Conservation (phyloP, 2,797 vertebrate genomes). For the Acridotheres tristis region DNA sequence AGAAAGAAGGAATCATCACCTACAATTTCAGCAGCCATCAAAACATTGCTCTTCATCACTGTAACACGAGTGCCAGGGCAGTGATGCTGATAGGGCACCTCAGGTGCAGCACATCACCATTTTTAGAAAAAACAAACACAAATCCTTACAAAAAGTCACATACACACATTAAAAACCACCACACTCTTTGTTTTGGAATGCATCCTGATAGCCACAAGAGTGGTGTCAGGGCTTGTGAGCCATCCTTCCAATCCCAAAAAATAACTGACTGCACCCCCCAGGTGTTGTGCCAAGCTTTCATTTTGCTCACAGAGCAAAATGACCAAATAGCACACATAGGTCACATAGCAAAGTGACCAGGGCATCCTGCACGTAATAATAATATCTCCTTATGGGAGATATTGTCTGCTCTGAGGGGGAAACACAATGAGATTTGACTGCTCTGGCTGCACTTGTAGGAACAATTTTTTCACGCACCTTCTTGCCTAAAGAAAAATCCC, state of each 20-base stretch:
- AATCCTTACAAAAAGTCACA: neutral
- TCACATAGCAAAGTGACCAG: neutral
- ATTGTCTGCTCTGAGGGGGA: neutral
- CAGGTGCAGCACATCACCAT: neutral
- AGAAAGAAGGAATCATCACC: slow-evolving; percentile 5
- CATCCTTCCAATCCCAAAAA: neutral
- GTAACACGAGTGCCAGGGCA: neutral
- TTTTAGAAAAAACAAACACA: neutral
- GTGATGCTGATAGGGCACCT: neutral
- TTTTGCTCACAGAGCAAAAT: neutral
- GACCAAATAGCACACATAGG: no score
- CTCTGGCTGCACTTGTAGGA: neutral
- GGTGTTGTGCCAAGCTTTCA: fast-evolving
- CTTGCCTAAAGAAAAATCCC: neutral
- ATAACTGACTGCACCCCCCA: fast-evolving
- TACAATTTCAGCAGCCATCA: neutral
- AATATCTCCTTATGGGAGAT: neutral
- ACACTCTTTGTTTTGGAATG: neutral
- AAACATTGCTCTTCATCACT: neutral
- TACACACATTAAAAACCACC: no score
- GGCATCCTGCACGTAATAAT: no score
- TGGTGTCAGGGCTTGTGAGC: neutral
- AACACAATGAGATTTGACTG: fast-evolving
- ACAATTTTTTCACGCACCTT: neutral
- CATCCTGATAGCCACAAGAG: neutral